Evolutionary conservation across 2,113 vertebrate genomes (phyloP), one percentile per base, ranked within the genome.

Genomic region (crab-eating macaque (Macaca fascicularis)): DNA sequence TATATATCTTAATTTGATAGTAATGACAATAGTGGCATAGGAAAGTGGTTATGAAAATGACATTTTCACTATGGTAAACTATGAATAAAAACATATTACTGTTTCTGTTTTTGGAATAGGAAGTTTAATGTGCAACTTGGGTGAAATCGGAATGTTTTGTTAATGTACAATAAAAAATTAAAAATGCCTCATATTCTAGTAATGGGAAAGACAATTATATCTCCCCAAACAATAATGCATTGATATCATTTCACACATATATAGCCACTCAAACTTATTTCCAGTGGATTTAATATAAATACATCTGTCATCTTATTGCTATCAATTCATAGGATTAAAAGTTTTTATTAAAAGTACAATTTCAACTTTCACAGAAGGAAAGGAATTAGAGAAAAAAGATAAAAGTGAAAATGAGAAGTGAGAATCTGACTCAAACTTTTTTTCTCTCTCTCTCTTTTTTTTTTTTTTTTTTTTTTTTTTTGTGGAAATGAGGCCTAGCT

Each of bases 1-100:
- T 97, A 1, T 35, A 50, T 88, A 92, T 96, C 76, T 92, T 96
- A 95, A 90, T 96, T 96, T 84, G 64, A 90, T 52, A 85, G 23
- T 55, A 93, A 89, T 90, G 57, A 45, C 38, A 70, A 38, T 35
- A 75, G 64, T 79, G 25, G 80, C 76, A 6, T 4, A 35, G 64
- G 45, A 89, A 11, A 81, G 45, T 84, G 90, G 89, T 84, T 67
- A 84, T 72, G 45, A 94, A 95, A 89, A 96, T 43, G 75, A 32
- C 43, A 64, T 87, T 87, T 88, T 87, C 64, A 79, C 38, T 55
- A 0, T 19, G 57, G 38, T 82, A 85, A 95, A 88, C 84, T 72
- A 90, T 69, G 67, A 97, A 90, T 92, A 92, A 95, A 92, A 95
- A 64, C 38, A 20, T 23, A 90, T 82, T 90, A 87, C 3, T 23